Base-by-base conservation (phyloP, 2,113 vertebrate genomes). In the Oryzias curvinotus region DNA sequence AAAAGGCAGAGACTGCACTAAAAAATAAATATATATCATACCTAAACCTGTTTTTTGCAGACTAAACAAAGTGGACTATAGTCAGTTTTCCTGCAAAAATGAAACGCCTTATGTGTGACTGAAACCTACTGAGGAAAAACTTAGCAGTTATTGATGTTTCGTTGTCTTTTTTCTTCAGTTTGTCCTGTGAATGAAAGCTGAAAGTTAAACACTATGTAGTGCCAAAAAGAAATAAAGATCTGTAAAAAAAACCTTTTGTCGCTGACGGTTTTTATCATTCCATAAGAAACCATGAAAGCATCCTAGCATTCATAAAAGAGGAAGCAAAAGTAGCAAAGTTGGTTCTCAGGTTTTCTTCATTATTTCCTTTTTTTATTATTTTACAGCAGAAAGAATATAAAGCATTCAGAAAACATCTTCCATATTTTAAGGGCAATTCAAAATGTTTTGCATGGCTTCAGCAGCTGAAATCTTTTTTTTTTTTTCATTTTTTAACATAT, bases 331-430 rank as follows among this genome's bases (percentile, higher is more conserved):
- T 71, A 55, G 61, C 68, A 84, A 76, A 60, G 50, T 49, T 62
- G 61, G 54, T 70, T 77, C 65, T 80, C 57, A 90, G 93, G 93
- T 95, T 92, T 97, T 95, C 92, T 95, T 95, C 86, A 91, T 91
- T 92, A 92, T 92, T 89, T 88, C 87, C 77, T 88, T 94, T 95
- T 98, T 98, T 92, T 92, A 92, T 93, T 99, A 99, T 98, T 99
- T 98, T 99, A 99, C 97, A 99, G 97, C 97, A 99, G 96, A 98
- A 97, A 98, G 96, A 98, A 99, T 99, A 98, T 96, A 99, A 99
- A 99, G 97, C 97, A 99, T 99, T 98, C 97, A 99, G 97, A 99
- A 99, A 99, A 99, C 97, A 98, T 98, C 94, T 97, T 98, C 94
- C 95, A 96, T 98, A 97, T 95, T 99, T 98, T 98, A 96, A 98